Evolutionary conservation across 30 jellyfish, hydroid and myxozoan genomes (phyloP).

Genomic region (Chrysaora quinquecirrha): DNA sequence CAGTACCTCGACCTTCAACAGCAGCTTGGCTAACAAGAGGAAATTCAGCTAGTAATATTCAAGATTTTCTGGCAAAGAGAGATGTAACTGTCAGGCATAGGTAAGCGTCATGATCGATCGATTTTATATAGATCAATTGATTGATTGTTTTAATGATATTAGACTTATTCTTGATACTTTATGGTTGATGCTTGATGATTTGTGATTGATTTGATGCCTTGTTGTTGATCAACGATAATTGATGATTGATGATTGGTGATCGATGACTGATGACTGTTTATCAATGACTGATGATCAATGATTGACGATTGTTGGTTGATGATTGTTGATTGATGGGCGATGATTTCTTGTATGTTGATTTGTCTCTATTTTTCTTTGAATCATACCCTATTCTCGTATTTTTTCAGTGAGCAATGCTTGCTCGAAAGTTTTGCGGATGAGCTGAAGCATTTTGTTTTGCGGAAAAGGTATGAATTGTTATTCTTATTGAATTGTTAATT

Average conservation of each 20-base stretch:
- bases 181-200: no score
- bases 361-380: no score
- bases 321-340: no score
- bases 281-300: no score
- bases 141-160: not conserved
- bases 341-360: no score
- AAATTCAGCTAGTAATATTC: constrained; percentile 16
- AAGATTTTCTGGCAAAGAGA: constrained; percentile 42
- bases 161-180: not conserved
- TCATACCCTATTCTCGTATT: no score
- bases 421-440: constrained; percentile 48
- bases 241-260: no score
- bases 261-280: no score
- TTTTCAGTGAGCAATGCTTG: constrained; percentile 25
- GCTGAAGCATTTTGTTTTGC: constrained; percentile 54
- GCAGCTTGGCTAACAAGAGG: constrained; percentile 67
- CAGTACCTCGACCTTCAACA: constrained; percentile 69
- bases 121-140: not conserved
- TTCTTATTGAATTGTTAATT: not conserved
- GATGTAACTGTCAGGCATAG: constrained; percentile 9
- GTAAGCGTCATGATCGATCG: constrained; percentile 12
- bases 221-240: no score
- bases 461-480: constrained; percentile 37
- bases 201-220: no score
- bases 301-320: no score